Base-by-base conservation (phyloP, 2,888 invertebrate genomes). In the Eudemis profundana region DNA sequence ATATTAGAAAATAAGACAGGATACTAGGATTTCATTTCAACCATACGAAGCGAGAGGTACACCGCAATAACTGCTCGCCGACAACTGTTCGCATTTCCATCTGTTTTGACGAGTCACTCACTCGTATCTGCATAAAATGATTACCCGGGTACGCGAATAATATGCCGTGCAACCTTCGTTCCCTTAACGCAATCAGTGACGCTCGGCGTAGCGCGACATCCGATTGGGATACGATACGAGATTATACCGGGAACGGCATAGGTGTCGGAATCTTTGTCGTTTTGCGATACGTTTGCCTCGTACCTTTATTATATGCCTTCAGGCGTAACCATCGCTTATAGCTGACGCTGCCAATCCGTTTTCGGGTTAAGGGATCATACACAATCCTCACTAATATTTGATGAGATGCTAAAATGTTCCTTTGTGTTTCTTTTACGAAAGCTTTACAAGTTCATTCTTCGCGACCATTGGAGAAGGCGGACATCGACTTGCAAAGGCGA, bases 71-170 rank as follows among this genome's bases (percentile, higher is more conserved):
- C 27, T 27, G 4, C n/a, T 19, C 21, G 12, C 27, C 29, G 17
- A 10, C 36, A 53, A 53, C 19, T 54, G 62, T 47, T 54, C 47
- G 19, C 8, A 15, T 38, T 38, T 54, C 27, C 47, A 54, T 40
- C 14, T 27, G 33, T 44, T 42, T 44, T 15, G 14, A 61, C 8
- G 29, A 17, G 27, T 38, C 23, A 46, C 54, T 53, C 44, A 44
- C 50, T 46, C 38, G 51, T 5, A 57, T 65, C 51, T 60, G 59
- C 59, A 51, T 65, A 65, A 65, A 51, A 51, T 46, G 65, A 60
- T 60, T 65, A 65, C 46, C 65, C 51, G 59, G 38, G 46, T 17
- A 21, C 50, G 23, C 21, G 54, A 29, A 53, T 53, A 53, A 53
- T 65, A 53, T 53, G 38, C 29, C 38, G 51, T 60, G 59, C 59